A percentile compares a stretch with the other conserved stretches of the same genome.
Conservation (phyloP, 2,888 invertebrate genomes). For the Sepiola atlantica region DNA sequence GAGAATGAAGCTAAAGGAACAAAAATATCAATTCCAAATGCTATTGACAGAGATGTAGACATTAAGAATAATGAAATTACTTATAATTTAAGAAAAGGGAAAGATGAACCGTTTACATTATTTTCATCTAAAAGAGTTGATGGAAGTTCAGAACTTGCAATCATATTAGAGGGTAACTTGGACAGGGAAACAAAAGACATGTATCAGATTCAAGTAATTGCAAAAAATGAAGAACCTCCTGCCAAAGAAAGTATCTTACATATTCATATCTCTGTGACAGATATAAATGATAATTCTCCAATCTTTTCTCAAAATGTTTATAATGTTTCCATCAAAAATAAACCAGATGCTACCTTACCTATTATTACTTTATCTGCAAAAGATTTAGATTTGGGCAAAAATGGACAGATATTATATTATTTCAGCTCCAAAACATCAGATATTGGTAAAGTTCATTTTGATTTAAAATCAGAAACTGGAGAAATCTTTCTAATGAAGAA, state of each 20-base stretch:
- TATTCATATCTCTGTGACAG: slow-evolving; percentile 50
- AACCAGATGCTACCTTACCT: slow-evolving; percentile 51
- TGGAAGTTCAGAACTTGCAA: slow-evolving; percentile 54
- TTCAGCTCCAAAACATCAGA: slow-evolving; percentile 56
- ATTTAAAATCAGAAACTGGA: slow-evolving; percentile 56
- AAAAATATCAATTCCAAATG: background rate
- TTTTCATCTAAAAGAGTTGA: slow-evolving; percentile 53
- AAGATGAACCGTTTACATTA: background rate
- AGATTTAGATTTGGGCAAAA: slow-evolving; percentile 88
- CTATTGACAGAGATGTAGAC: background rate
- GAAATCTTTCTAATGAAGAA: slow-evolving; percentile 55
- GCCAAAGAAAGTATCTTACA: too few species aligned
- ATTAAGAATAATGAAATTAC: background rate
- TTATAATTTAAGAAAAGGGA: background rate
- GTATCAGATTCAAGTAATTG: background rate
- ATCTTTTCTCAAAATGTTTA: slow-evolving; percentile 56
- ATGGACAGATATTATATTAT: slow-evolving; percentile 78
- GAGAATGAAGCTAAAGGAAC: background rate
- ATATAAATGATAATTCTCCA: slow-evolving; percentile 60
- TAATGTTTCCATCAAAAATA: slow-evolving; percentile 54
- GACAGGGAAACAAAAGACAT: background rate
- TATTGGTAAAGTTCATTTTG: slow-evolving; percentile 52
- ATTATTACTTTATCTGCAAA: slow-evolving; percentile 81
- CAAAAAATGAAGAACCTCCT: background rate
- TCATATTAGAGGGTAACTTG: background rate